Conservation (phyloP, 2,797 vertebrate species). For the Gymnothorax reevesii region DNA sequence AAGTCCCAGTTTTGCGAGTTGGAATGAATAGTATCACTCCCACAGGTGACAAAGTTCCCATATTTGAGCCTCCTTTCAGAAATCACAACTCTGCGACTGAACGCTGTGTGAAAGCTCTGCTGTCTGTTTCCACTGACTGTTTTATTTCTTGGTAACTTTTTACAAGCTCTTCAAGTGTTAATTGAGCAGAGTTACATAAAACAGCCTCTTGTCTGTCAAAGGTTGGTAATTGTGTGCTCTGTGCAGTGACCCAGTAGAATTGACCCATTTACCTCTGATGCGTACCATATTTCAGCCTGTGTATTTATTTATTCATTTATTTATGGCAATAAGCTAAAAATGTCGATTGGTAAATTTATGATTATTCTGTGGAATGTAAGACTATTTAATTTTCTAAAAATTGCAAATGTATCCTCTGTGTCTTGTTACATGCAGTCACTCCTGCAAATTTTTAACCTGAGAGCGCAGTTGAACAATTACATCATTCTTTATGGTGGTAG, state of each 20-base stretch:
- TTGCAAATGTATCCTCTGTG: neutral
- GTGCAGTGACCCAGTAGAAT: too few species aligned
- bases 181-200: too few species aligned
- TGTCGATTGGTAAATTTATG: neutral
- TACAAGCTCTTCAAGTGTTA: too few species aligned
- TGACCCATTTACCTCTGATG: too few species aligned
- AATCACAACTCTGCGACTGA: neutral
- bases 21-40: conserved; percentile 36
- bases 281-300: too few species aligned
- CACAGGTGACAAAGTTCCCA: conserved; percentile 33
- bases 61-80: neutral
- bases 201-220: too few species aligned
- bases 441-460: neutral
- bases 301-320: neutral
- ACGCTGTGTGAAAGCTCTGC: neutral
- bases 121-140: neutral
- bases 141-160: neutral
- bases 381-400: neutral
- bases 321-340: neutral
- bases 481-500: too few species aligned
- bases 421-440: neutral
- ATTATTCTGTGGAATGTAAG: neutral
- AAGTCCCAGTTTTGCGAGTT: conserved; percentile 20
- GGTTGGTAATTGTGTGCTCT: too few species aligned
- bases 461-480: neutral